Evolutionary conservation across 2,888 invertebrate species (phyloP).

Genomic region (Drosophila anomalata): DNA sequence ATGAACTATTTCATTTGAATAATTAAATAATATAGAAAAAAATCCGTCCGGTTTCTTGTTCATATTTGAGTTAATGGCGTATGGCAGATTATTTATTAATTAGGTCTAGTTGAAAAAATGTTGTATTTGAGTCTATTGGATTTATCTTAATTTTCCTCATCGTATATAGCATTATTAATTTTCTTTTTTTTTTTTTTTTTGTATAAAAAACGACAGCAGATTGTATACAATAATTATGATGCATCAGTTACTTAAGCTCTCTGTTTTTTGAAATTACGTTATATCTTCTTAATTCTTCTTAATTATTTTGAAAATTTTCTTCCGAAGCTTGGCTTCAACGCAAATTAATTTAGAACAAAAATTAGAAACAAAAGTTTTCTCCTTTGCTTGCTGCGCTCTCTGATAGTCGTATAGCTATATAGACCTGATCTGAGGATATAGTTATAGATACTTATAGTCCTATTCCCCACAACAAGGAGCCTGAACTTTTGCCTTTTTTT

Average conservation of each 20-base stretch:
- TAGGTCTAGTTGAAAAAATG: conserved; percentile 25
- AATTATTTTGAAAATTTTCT: neutral
- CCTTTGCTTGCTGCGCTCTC: conserved; percentile 5
- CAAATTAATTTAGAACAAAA: conserved; percentile 64
- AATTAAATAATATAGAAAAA: conserved; percentile 32
- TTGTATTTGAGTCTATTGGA: conserved; percentile 29
- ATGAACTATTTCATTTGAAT: conserved; percentile 17
- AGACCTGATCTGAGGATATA: neutral
- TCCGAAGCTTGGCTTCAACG: conserved; percentile 66
- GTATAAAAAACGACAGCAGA: conserved; percentile 34
- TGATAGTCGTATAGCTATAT: conserved; percentile 6
- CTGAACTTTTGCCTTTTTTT: conserved; percentile 13
- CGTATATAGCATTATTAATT: conserved; percentile 47
- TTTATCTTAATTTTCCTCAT: conserved; percentile 30
- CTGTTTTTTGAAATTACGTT: conserved; percentile 57
- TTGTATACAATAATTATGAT: conserved; percentile 49
- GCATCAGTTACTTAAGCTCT: conserved; percentile 67
- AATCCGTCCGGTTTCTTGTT: conserved; percentile 56
- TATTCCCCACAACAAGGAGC: conserved; percentile 5
- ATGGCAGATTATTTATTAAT: conserved; percentile 27
- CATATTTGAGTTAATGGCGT: conserved; percentile 63
- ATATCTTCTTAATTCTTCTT: conserved; percentile 43
- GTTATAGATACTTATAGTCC: conserved; percentile 3
- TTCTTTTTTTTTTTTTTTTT: conserved; percentile 5
- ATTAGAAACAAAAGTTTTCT: conserved; percentile 15